Evolutionary conservation across 2,113 vertebrate genomes (phyloP), one percentile per base, ranked within the genome.

Genomic region (Ornithorhynchus anatinus): DNA sequence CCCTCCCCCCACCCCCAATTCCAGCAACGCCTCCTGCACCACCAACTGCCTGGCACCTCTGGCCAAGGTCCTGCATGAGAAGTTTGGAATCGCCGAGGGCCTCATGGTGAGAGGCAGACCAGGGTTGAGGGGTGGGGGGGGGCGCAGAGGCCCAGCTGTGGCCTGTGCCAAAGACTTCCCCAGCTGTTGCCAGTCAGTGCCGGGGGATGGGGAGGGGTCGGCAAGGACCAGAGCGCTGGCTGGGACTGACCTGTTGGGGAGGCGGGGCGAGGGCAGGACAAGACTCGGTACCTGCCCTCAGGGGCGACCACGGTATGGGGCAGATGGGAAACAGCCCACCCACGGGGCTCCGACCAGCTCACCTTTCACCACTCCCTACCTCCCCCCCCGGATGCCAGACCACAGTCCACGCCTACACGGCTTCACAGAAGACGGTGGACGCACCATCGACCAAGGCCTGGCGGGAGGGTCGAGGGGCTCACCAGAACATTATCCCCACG

Each of bases 361-460:
- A 79, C 23, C 37, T 37, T 39, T 85, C 42, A 79, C 22, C 17
- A 36, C 22, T 2, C 33, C 5, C 31, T 27, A 47, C 65, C 62
- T 47, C 45, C 51, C 53, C 69, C 47, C 23, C 44, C 77, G 10
- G 51, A 31, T 69, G 59, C 23, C 77, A 96, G 96, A 97, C 96
- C 37, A 97, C 95, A 57, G 94, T 96, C 45, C 96, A 97, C n/a
- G 93, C 96, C 35, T 96, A 96, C 88, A 96, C 95, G 6, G 96
- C 96, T 77, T 96, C 95, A 48, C 96, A 96, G 91, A 97, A 97
- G 92, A 96, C 96, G 0, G 96, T 97, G 82, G 95, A 97, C 0
- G 95, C 95, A 2, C 94, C 96, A 20, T 95, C 95, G 1, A 91
- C 88, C 36, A 97, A 97, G 84, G 92, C 94, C 43, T 97, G 96